A percentile compares a stretch with the other conserved stretches of the same genome.
These are phyloP conservation scores for Atta cephalotes DNA, from an alignment of 1,140 invertebrate genomes.

Conservation along the genomic window DNA sequence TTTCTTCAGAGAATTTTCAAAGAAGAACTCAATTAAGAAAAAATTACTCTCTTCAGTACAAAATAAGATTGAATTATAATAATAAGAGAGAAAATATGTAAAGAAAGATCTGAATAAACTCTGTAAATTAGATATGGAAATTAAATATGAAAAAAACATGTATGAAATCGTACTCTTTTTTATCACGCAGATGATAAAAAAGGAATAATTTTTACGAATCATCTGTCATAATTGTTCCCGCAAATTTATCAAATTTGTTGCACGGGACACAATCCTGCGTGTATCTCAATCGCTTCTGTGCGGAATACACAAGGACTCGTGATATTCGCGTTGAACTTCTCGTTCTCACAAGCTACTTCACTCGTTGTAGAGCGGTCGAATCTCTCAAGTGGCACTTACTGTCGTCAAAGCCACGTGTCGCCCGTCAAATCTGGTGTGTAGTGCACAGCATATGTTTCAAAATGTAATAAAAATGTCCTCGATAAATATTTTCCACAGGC, in stretches of 20 bases:
- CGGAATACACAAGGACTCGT: constrained; percentile 60
- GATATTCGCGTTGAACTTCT: constrained; percentile 55
- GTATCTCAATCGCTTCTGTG: constrained; percentile 51
- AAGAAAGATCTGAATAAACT: background rate
- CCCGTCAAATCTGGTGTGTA: constrained; percentile 54
- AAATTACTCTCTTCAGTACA: background rate
- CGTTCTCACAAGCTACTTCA: constrained; percentile 58
- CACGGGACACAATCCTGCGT: constrained; percentile 3
- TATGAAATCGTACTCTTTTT: background rate
- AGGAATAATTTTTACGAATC: background rate
- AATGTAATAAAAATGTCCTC: constrained; percentile 50
- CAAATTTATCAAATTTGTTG: constrained; percentile 54
- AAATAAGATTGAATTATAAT: constrained; percentile 10
- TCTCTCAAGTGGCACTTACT: constrained; percentile 59
- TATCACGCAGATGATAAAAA: background rate
- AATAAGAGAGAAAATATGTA: background rate
- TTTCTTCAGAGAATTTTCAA: no score
- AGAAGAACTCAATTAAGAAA: background rate
- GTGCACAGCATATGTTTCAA: constrained; percentile 30
- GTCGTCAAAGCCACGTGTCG: constrained; percentile 66
- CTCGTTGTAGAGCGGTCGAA: constrained; percentile 54
- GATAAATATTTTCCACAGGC: constrained; percentile 50
- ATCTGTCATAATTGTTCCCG: background rate
- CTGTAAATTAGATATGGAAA: background rate
- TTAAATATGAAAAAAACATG: background rate